Evolutionary conservation across 2,113 vertebrate genomes (phyloP).

Genomic region (Aegotheles bennettii): DNA sequence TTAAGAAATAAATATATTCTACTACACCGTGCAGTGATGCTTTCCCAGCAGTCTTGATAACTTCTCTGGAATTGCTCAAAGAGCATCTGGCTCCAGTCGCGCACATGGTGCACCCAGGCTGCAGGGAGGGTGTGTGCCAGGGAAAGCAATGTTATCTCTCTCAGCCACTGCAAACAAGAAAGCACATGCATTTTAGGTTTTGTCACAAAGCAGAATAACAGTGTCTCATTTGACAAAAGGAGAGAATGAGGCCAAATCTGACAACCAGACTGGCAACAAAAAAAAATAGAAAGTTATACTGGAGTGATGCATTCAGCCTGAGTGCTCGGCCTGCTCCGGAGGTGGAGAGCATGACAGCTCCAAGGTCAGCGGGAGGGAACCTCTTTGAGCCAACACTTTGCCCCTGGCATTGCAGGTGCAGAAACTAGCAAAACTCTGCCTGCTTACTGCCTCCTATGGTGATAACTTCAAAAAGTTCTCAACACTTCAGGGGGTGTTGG

Average conservation of each 20-base stretch:
- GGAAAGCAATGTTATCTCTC: not conserved
- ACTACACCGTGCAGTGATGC: not conserved
- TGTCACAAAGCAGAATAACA: not conserved
- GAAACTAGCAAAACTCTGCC: not conserved
- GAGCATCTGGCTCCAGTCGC: not conserved
- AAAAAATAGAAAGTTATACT: not conserved
- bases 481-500: not conserved
- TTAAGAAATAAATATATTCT: not conserved
- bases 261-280: not conserved
- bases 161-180: not conserved
- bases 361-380: fast-evolving
- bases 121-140: too few species aligned
- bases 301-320: not conserved
- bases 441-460: not conserved
- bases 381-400: not conserved
- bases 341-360: not conserved
- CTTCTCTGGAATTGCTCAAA: not conserved
- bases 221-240: not conserved
- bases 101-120: fast-evolving
- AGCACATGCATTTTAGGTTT: not conserved
- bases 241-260: not conserved
- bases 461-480: not conserved
- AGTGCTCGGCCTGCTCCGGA: fast-evolving
- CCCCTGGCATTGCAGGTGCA: not conserved
- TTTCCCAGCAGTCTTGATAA: not conserved